A percentile compares a stretch with the other conserved stretches of the same genome.
These are phyloP conservation scores for Acrocephalus kingi DNA, from an alignment of 2,113 vertebrate species.

Conservation along the genomic window DNA sequence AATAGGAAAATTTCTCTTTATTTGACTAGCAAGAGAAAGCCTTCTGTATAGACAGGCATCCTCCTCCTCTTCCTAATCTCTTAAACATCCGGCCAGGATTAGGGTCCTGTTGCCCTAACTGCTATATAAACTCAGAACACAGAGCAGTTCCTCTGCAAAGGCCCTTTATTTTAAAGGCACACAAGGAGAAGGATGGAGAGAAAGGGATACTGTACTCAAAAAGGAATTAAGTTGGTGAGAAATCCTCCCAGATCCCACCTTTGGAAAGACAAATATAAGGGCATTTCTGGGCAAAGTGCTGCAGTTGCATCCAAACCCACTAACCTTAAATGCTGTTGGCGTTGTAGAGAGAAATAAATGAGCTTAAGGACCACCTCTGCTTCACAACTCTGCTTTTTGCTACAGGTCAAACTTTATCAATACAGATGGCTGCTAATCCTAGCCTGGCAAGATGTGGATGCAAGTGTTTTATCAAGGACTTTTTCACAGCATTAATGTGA, in stretches of 20 bases:
- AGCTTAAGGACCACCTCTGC: not conserved
- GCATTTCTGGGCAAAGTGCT: not conserved
- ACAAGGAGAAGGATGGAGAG: not conserved
- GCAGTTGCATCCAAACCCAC: not conserved
- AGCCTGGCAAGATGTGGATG: not conserved
- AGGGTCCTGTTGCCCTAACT: constrained; percentile 41
- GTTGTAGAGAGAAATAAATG: not conserved
- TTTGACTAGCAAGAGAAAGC: constrained; percentile 60
- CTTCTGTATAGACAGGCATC: constrained; percentile 64
- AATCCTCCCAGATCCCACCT: not conserved
- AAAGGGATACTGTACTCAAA: not conserved
- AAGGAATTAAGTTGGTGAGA: not conserved
- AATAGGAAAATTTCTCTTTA: constrained; percentile 62
- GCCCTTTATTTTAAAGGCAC: constrained; percentile 2
- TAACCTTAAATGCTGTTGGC: not conserved
- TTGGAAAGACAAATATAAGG: not conserved
- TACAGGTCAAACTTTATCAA: not conserved
- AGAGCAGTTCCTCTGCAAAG: constrained; percentile 30
- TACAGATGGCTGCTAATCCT: not conserved
- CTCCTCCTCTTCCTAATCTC: constrained; percentile 57
- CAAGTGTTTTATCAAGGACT: not conserved
- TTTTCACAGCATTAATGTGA: not conserved
- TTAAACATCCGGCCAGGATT: constrained; percentile 67
- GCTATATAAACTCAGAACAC: constrained; percentile 53
- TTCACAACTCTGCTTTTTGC: not conserved